phyloP scores from a whole-genome alignment of 2,113 vertebrate genomes.

The Dascyllus trimaculatus region DNA sequence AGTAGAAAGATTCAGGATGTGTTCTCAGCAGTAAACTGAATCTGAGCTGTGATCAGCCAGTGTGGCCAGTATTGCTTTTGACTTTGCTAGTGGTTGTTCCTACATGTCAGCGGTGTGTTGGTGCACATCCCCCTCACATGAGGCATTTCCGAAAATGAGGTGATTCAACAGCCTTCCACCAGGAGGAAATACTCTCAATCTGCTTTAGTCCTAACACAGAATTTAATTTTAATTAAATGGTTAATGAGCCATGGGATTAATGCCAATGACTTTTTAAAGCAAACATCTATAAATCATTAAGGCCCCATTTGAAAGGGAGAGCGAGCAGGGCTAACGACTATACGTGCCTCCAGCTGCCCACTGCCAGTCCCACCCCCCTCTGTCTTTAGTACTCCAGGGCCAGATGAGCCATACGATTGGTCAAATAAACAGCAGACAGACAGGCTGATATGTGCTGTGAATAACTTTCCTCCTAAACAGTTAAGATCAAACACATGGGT shows the following conservation, averaged over 20 bases:
- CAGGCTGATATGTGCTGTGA: slow-evolving; percentile 36
- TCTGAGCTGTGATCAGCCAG: slow-evolving; percentile 27
- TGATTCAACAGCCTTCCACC: slow-evolving; percentile 82
- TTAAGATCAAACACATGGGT: slow-evolving; percentile 11
- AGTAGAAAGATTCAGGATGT: neutral
- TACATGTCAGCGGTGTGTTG: slow-evolving; percentile 62
- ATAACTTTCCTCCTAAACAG: slow-evolving; percentile 12
- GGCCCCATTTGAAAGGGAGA: slow-evolving; percentile 80
- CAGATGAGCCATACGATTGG: slow-evolving; percentile 44
- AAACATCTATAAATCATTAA: slow-evolving; percentile 90
- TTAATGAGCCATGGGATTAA: slow-evolving; percentile 91
- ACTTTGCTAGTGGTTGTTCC: slow-evolving; percentile 30
- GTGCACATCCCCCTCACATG: slow-evolving; percentile 64
- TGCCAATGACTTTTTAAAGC: slow-evolving; percentile 90
- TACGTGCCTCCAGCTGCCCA: slow-evolving; percentile 77
- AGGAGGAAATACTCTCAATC: slow-evolving; percentile 85
- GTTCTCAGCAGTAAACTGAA: neutral
- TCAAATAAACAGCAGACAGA: slow-evolving; percentile 39
- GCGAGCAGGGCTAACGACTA: slow-evolving; percentile 72
- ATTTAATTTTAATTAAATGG: slow-evolving; percentile 90
- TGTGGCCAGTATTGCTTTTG: slow-evolving; percentile 9
- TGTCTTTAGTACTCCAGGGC: slow-evolving; percentile 8
- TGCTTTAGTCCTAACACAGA: slow-evolving; percentile 85
- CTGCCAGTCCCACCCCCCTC: slow-evolving; percentile 27
- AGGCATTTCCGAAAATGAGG: slow-evolving; percentile 77